phyloP scores from a whole-genome alignment of 53 echinoderm and acorn worm species.

The Actinopyga echinites region DNA sequence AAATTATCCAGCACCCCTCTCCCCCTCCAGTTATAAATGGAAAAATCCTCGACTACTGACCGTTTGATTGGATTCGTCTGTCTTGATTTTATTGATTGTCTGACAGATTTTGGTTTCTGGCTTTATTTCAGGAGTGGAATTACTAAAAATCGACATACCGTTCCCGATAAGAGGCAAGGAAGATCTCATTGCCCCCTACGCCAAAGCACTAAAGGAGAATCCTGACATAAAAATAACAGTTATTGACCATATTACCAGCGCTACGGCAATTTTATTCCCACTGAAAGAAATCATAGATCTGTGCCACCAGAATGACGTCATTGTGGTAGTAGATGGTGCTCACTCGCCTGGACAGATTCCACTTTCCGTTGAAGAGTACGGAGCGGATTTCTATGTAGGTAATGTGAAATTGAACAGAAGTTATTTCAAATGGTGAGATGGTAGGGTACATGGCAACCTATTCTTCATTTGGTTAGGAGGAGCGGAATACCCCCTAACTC shows the following conservation, averaged over 20 bases:
- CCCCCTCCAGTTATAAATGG: too few relatives aligned
- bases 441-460: too few relatives aligned
- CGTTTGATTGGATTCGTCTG: too few relatives aligned
- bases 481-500: too few relatives aligned
- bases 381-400: slow-evolving; percentile 44
- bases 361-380: slow-evolving; percentile 15
- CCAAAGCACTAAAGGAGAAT: slow-evolving; percentile 1
- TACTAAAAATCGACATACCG: not conserved
- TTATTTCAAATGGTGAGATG: too few relatives aligned
- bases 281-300: slow-evolving; percentile 16
- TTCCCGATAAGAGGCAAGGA: slow-evolving; percentile 35
- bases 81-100: too few relatives aligned
- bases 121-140: not conserved
- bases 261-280: slow-evolving; percentile 9
- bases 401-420: not conserved
- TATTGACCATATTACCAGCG: slow-evolving; percentile 16
- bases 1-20: too few relatives aligned
- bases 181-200: slow-evolving; percentile 17
- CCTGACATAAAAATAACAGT: slow-evolving; percentile 28
- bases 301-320: slow-evolving; percentile 24
- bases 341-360: slow-evolving; percentile 24
- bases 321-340: slow-evolving; percentile 24
- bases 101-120: too few relatives aligned
- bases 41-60: too few relatives aligned
- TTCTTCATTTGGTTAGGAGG: too few relatives aligned